Percentiles rank a stretch among this genome's conserved stretches.
Conservation (phyloP, 2,113 vertebrate genomes). For the Laticauda colubrina region DNA sequence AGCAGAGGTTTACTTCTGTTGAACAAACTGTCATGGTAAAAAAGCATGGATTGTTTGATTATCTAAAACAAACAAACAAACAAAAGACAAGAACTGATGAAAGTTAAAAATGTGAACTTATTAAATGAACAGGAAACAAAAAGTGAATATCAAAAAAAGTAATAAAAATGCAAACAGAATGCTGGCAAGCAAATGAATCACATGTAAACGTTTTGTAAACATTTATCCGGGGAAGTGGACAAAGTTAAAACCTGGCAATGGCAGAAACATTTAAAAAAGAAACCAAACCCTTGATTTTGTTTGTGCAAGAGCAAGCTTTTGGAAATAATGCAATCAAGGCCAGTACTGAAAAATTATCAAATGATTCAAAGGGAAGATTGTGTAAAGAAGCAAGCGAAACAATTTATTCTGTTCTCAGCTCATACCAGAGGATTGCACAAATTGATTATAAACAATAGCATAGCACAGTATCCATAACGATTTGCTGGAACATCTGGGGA, state of each 20-base stretch:
- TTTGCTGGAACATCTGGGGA: too few species aligned
- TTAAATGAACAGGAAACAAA: neutral
- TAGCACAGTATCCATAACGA: too few species aligned
- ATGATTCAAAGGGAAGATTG: neutral
- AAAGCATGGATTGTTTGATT: neutral
- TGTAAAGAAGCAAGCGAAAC: neutral
- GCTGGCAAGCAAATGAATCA: neutral
- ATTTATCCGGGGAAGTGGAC: neutral
- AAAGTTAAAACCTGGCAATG: neutral
- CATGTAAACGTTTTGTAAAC: neutral
- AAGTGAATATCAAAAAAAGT: neutral
- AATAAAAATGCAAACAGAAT: neutral
- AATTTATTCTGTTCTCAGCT: neutral
- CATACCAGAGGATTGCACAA: neutral
- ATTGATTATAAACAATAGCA: too few species aligned
- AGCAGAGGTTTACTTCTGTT: neutral
- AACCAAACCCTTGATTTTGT: neutral
- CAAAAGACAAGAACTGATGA: neutral
- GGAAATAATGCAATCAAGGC: neutral
- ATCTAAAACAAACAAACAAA: neutral
- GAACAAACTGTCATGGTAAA: neutral
- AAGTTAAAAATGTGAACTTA: neutral
- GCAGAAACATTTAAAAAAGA: neutral
- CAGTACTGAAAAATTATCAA: neutral
- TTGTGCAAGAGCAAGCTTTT: neutral